Base-by-base conservation (phyloP, 2,888 invertebrate genomes). In the Aproaerema taeniolella region DNA sequence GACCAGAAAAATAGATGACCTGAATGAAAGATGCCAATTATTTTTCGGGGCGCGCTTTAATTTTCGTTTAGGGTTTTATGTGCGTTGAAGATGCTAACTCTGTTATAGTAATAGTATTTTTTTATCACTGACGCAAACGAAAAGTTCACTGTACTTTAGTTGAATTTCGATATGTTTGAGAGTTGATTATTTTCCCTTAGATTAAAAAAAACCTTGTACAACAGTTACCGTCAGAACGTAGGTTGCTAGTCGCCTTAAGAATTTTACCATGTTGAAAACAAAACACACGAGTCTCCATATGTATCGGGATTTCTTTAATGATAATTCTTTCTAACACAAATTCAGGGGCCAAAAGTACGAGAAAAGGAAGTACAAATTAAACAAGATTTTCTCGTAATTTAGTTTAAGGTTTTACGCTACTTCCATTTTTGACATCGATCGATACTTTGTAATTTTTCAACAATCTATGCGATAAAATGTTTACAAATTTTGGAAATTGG, bases 321-420 rank as follows among this genome's bases (percentile, higher is more conserved):
- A 33, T 37, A 51, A 59, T 64, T 55, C 56, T 64, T 68, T 64
- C 55, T 58, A 46, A 75, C 71, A 73, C 60, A 70, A 70, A 69
- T 66, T 77, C 75, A 69, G 82, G 83, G 82, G 80, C 81, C 82
- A 82, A 82, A 70, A 51, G 60, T 71, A 75, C 78, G 79, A 75
- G 74, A 71, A 71, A 60, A 67, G 67, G 64, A 70, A 82, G 82
- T 82, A 82, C 82, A 83, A 83, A 79, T 72, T 70, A 66, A 66
- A 64, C 59, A 70, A 70, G 66, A 63, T 42, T 50, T 71, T 74
- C 70, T 77, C 72, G 70, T 74, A 63, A 69, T 77, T 80, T 69
- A 74, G 70, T 79, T 78, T 76, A 73, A 68, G 67, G 54, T 58
- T 64, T 60, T 53, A 63, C 49, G 56, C 59, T 54, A 61, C 60